A percentile compares a stretch with the other conserved stretches of the same genome.
These are phyloP conservation scores for Pseudopleuronectes americanus DNA, from an alignment of 2,797 vertebrate species.

Conservation along the genomic window DNA sequence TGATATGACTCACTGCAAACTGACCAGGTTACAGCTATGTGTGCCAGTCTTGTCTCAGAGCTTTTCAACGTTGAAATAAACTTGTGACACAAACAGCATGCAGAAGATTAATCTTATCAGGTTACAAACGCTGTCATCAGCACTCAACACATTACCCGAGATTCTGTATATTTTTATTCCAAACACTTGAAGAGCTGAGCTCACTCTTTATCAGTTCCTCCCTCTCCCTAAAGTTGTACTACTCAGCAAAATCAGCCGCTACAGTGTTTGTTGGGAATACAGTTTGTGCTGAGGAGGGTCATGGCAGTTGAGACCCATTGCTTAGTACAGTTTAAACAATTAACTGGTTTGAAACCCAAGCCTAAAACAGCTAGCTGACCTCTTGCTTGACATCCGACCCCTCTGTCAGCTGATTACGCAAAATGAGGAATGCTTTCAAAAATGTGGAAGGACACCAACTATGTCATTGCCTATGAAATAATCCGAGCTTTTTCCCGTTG, in stretches of 20 bases:
- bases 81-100: neutral
- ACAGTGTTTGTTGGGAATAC: constrained; percentile 16
- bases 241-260: constrained; percentile 21
- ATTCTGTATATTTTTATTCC: constrained; percentile 13
- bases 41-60: neutral
- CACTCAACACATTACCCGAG: neutral
- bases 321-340: neutral
- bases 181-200: constrained; percentile 21
- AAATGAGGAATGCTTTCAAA: neutral
- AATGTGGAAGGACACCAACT: too few relatives aligned
- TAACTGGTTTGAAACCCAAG: constrained; percentile 5
- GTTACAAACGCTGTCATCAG: neutral
- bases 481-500: too few relatives aligned
- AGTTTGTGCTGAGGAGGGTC: neutral
- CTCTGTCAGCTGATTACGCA: neutral
- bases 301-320: neutral
- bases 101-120: neutral
- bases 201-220: constrained; percentile 24
- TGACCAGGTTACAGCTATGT: neutral
- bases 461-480: too few relatives aligned
- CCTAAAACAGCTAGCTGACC: neutral
- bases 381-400: constrained; percentile 9
- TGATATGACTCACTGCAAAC: neutral
- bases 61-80: neutral
- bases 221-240: constrained; percentile 1